Percentiles rank a stretch among this genome's conserved stretches.
These are phyloP conservation scores for Macrobrachium rosenbergii DNA, from an alignment of 1,140 invertebrate species.

Conservation along the genomic window DNA sequence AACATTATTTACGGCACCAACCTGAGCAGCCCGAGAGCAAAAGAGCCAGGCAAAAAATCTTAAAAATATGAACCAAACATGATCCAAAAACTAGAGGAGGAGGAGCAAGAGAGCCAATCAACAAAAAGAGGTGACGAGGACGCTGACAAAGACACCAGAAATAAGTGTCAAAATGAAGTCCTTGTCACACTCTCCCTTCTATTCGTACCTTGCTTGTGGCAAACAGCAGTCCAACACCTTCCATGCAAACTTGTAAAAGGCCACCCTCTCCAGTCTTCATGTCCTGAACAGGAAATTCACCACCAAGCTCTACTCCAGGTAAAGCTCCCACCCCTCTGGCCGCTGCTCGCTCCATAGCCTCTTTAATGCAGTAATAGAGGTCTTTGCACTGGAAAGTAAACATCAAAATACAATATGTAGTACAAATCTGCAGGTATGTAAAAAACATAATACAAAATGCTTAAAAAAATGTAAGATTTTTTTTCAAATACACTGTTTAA, in stretches of 20 bases:
- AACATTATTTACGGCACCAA: slow-evolving; percentile 43
- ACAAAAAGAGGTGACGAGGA: slow-evolving; percentile 57
- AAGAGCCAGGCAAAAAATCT: slow-evolving; percentile 46
- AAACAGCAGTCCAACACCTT: slow-evolving; percentile 97
- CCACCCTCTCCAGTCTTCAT: slow-evolving; percentile 96
- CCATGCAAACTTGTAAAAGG: slow-evolving; percentile 98
- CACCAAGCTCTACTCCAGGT: slow-evolving; percentile 87
- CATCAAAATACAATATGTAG: neutral
- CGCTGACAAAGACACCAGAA: slow-evolving; percentile 45
- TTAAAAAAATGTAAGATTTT: neutral
- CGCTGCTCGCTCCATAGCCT: slow-evolving; percentile 97
- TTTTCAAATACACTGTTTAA: too few relatives aligned
- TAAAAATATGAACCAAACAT: slow-evolving; percentile 57
- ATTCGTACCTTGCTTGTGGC: slow-evolving; percentile 95
- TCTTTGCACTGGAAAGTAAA: slow-evolving; percentile 89
- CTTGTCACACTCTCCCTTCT: slow-evolving; percentile 27
- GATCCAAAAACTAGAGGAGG: slow-evolving; percentile 52
- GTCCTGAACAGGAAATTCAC: slow-evolving; percentile 98
- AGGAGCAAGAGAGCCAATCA: slow-evolving; percentile 42
- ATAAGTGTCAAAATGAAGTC: slow-evolving; percentile 20
- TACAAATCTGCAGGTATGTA: neutral
- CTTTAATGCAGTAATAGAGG: slow-evolving; percentile 98
- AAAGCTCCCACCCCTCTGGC: slow-evolving; percentile 82
- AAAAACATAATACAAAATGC: neutral
- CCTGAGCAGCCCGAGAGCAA: slow-evolving; percentile 44